Percentiles rank a stretch among this genome's conserved stretches.
phyloP scores from a whole-genome alignment of 2,113 vertebrate species.

The Chionis minor region DNA sequence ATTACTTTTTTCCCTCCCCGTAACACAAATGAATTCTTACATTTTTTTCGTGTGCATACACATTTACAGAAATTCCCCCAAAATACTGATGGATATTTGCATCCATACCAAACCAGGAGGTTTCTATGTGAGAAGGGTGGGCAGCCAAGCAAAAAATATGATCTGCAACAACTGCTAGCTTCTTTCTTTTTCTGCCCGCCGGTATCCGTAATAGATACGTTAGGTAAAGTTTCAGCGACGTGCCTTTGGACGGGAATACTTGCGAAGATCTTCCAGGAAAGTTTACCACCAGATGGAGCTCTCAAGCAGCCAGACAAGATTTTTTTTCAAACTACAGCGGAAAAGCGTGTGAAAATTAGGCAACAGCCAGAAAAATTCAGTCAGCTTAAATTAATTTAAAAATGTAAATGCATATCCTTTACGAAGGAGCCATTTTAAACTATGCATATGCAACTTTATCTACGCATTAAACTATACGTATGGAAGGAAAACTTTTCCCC shows the following conservation, averaged over 20 bases:
- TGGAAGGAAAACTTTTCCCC: not conserved
- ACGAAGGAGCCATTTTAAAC: not conserved
- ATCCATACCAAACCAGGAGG: not conserved
- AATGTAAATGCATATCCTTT: not conserved
- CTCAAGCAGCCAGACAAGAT: not conserved
- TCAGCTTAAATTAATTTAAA: not conserved
- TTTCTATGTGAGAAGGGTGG: not conserved
- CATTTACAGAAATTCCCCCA: not conserved
- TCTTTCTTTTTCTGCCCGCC: not conserved
- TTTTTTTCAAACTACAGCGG: not conserved
- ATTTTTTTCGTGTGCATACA: not conserved
- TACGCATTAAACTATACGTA: not conserved
- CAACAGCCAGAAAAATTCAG: not conserved
- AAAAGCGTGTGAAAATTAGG: not conserved
- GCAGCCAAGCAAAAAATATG: not conserved
- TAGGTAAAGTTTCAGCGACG: not conserved
- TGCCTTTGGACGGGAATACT: not conserved
- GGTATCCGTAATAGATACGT: fast-evolving
- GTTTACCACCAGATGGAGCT: slow-evolving; percentile 41
- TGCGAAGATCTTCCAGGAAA: not conserved
- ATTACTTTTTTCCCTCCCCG: not conserved
- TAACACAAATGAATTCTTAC: not conserved
- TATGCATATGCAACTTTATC: not conserved
- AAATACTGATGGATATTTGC: not conserved
- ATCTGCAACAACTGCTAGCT: not conserved